These are phyloP conservation scores for Montipora sp. DNA, from an alignment of 64 coral and sea anemone species.

Conservation along the genomic window DNA sequence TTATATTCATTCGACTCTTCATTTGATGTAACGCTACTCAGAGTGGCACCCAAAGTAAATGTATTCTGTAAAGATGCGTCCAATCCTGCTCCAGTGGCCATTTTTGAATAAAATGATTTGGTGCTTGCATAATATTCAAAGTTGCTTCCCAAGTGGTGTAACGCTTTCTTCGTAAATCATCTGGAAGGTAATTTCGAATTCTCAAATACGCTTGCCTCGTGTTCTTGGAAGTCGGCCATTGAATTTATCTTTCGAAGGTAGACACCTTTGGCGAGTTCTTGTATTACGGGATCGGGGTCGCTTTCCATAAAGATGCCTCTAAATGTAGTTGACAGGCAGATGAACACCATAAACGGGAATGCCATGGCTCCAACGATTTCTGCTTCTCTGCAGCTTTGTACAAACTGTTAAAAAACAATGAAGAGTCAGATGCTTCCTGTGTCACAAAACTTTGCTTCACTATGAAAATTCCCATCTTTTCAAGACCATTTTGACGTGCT, in stretches of 20 bases:
- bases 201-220: not conserved
- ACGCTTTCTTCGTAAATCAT: not conserved
- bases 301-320: not conserved
- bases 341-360: not conserved
- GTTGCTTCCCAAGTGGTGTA: not conserved
- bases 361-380: not conserved
- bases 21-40: not conserved
- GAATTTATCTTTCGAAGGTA: not conserved
- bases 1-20: not conserved
- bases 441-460: no score
- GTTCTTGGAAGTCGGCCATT: constrained; percentile 6
- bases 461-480: no score
- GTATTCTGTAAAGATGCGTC: constrained; percentile 14
- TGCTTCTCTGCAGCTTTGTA: not conserved
- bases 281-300: not conserved
- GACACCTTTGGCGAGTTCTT: constrained; percentile 7
- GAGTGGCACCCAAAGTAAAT: constrained; percentile 22
- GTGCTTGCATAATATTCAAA: constrained; percentile 38
- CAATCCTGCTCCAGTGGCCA: constrained; percentile 17
- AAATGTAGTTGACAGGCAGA: not conserved
- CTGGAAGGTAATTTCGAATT: no score
- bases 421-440: no score
- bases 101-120: constrained; percentile 18
- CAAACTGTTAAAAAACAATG: no score
- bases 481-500: no score